Base-by-base conservation (phyloP, 2,888 invertebrate genomes). In the Chaetogeoica ovagalla region DNA sequence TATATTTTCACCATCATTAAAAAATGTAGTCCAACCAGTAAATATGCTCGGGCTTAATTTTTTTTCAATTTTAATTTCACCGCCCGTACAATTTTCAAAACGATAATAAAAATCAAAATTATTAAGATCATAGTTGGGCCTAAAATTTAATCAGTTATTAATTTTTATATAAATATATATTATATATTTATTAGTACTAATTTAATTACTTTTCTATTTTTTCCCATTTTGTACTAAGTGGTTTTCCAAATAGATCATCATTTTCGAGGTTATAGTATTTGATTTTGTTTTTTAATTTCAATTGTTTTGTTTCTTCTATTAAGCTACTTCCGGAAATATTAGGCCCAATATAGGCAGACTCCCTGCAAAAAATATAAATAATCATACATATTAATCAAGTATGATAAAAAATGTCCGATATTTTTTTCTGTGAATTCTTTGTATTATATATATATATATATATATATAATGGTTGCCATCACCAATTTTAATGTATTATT, bases 171-270 rank as follows among this genome's bases (percentile, higher is more conserved):
- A 17, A 9, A 2, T 60, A 30, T n/a, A 8, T 48, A 2, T 30
- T 55, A 23, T 30, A 66, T 30, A 23, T 23, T 60, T 60, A 48
- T 37, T 55, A 55, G 0, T n/a, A 37, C n/a, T 43, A 13, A 52
- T 37, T 15, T 21, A 59, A 21, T n/a, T 68, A 77, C 77, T 69
- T 21, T 52, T 69, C 37, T 21, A 60, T 11, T 60, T 69, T 52
- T 21, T 77, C 23, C 79, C 79, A 79, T 39, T 55, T 23, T 55
- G n/a, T 43, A 70, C 4, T 71, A 15, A 79, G 17, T 11, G 79
- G 79, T 19, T 2, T 70, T 43, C 79, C 79, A 79, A 79, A 79
- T 55, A 79, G 52, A 30, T 79, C 23, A 70, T 79, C 79, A 79
- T 79, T 79, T 19, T 57, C 43, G 4, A 79, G 55, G 62, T 70